These are phyloP conservation scores for Drosophila eohydei DNA, from an alignment of 2,888 invertebrate genomes.

Conservation along the genomic window DNA sequence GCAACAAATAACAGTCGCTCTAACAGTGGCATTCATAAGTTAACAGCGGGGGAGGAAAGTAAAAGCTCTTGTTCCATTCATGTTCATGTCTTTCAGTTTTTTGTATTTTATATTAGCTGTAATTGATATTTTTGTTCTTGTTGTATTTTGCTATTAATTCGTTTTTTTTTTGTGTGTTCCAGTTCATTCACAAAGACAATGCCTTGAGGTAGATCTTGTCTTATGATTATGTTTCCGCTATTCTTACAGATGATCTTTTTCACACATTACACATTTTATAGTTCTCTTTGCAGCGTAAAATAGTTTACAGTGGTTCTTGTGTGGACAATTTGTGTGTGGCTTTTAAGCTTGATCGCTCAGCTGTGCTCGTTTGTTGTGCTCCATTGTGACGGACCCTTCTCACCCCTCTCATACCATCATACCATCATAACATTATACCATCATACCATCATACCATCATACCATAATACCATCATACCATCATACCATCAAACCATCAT, in stretches of 20 bases:
- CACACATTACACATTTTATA: neutral
- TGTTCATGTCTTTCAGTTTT: neutral
- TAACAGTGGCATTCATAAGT: slow-evolving; percentile 33
- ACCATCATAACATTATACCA: no score
- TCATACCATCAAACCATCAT: no score
- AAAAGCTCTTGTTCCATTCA: slow-evolving; percentile 6
- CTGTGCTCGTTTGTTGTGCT: neutral
- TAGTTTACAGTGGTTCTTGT: neutral
- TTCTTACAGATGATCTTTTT: no score
- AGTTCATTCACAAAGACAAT: no score
- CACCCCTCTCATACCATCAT: no score
- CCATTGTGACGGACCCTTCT: slow-evolving; percentile 17
- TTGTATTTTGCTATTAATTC: slow-evolving; percentile 2
- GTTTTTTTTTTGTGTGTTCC: neutral
- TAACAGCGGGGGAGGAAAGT: neutral
- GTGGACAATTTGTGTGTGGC: neutral
- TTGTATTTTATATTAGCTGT: slow-evolving; percentile 1
- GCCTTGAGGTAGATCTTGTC: neutral
- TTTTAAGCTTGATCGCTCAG: neutral
- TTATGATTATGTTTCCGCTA: neutral
- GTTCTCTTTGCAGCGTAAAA: slow-evolving; percentile 2
- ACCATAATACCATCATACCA: no score
- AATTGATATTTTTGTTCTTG: slow-evolving; percentile 9
- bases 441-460: no score
- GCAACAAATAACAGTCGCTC: slow-evolving; percentile 28